Percentiles rank a stretch among this genome's conserved stretches.
These are phyloP conservation scores for Tetraneura akinire DNA, from an alignment of 1,140 invertebrate species.

Conservation along the genomic window DNA sequence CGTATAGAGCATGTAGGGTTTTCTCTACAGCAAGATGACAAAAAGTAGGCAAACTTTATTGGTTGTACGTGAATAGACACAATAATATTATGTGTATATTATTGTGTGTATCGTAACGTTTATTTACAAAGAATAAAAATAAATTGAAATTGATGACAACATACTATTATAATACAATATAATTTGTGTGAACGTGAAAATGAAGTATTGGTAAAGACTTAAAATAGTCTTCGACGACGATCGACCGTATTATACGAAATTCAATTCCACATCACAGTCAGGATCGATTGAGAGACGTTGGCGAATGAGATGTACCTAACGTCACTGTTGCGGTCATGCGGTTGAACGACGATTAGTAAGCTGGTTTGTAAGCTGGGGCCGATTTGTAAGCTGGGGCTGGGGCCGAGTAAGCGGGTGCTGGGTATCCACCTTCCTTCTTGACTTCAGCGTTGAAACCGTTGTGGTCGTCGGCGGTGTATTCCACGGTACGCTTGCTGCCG, in stretches of 20 bases:
- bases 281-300: not conserved
- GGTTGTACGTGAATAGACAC: not conserved
- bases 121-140: conserved; percentile 17
- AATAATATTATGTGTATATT: no score
- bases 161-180: not conserved
- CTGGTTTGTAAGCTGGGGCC: conserved; percentile 34
- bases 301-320: not conserved
- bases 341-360: no score
- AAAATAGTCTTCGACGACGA: conserved; percentile 28
- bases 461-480: conserved; percentile 66
- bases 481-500: conserved; percentile 64
- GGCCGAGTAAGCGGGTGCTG: conserved; percentile 49
- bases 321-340: no score
- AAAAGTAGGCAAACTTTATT: not conserved
- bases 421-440: conserved; percentile 53
- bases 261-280: no score
- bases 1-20: not conserved
- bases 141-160: not conserved
- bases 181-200: not conserved
- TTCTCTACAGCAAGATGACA: not conserved
- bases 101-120: no score
- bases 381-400: conserved; percentile 48
- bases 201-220: conserved; percentile 6
- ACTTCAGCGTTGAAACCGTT: conserved; percentile 63
- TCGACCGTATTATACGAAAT: not conserved